phyloP scores from a whole-genome alignment of 2,888 invertebrate genomes.

The Neocrepidodera transversa region DNA sequence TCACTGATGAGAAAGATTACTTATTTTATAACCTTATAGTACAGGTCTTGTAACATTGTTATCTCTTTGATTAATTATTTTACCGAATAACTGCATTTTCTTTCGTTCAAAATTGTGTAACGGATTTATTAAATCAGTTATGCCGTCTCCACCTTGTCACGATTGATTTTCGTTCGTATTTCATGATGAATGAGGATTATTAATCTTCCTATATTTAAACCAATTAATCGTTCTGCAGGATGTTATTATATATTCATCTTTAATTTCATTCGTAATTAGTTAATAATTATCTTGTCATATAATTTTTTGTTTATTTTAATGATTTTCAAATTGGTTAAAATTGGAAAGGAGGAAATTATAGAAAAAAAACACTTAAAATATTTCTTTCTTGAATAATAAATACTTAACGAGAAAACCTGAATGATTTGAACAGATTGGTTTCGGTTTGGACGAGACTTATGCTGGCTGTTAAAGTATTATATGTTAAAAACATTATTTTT shows the following conservation, averaged over 20 bases:
- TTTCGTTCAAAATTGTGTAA: conserved; percentile 5
- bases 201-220: conserved; percentile 1
- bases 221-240: background rate
- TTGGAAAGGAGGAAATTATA: too few relatives aligned
- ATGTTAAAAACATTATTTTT: too few relatives aligned
- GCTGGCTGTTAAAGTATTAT: too few relatives aligned
- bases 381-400: too few relatives aligned
- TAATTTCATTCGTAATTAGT: background rate
- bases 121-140: conserved; percentile 1
- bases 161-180: conserved; percentile 3
- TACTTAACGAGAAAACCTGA: too few relatives aligned
- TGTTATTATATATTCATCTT: background rate
- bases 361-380: too few relatives aligned
- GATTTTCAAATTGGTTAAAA: too few relatives aligned
- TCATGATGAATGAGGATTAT: background rate
- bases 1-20: conserved; percentile 2
- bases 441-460: too few relatives aligned
- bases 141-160: background rate
- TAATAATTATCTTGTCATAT: too few relatives aligned
- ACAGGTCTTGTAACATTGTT: background rate
- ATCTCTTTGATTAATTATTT: conserved; percentile 5
- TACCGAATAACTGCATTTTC: conserved; percentile 7
- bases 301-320: too few relatives aligned
- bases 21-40: background rate
- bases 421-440: too few relatives aligned